Evolutionary conservation across 35 echinoderm and acorn worm species (phyloP), one percentile per base, ranked within the genome.

Genomic region (Apostichopus californicus): DNA sequence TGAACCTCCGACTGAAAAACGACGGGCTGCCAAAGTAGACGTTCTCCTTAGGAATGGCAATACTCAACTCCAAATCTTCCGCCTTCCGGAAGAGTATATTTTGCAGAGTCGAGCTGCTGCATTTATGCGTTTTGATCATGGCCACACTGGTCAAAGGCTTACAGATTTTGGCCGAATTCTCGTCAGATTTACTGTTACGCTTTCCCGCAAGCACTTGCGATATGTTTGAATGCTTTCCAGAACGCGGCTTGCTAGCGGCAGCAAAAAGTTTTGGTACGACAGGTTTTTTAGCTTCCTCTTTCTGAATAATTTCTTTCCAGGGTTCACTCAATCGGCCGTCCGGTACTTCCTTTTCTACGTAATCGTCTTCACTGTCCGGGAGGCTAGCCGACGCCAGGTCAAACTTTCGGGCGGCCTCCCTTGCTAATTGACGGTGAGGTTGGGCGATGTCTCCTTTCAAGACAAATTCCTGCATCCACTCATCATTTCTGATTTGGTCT

Each of bases 111-210:
- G 94, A 96, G 55, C 97, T 98, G 77, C 95, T 94, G 72, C 97
- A 96, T 70, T 98, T 98, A 78, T 98, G 97, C 0, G 97, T 98
- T 81, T 98, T 98, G 9, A 98, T 77, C 90, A 98, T 93, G 21
- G 91, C 95, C 5, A 98, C 86, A 56, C 95, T 94, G 22, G 91
- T 88, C 79, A 90, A 75, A n/a, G 95, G 97, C 72, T 78, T 79
- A 60, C 95, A 96, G 3, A 53, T 72, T 22, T 75, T 18, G 15
- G 14, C 15, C 6, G 6, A 22, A 20, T 75, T 75, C 70, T 17
- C 18, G 17, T 6, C 71, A 17, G 34, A 46, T 46, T 9, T 22
- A 78, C 58, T 61, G 14, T 52, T 53, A 26, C 46, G 5, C 12
- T 8, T 15, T 57, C 8, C n/a, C 4, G 21, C 5, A 5, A 20